A percentile compares a stretch with the other conserved stretches of the same genome.
Conservation (phyloP, 2,113 vertebrate genomes). For the Apodemus sylvaticus region DNA sequence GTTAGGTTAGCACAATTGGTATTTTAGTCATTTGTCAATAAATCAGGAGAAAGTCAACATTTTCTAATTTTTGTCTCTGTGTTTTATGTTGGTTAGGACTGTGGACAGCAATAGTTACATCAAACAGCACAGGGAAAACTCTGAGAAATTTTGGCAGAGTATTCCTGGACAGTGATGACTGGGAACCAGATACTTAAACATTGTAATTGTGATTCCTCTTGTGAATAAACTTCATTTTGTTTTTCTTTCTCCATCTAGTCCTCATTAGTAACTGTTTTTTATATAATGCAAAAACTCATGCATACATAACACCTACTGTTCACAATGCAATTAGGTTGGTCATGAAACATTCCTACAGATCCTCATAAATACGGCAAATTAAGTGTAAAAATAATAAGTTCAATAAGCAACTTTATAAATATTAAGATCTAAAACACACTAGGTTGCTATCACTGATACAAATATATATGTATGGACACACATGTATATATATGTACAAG, state of each 20-base stretch:
- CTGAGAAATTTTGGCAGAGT: neutral
- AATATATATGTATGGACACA: too few species aligned
- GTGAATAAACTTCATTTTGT: neutral
- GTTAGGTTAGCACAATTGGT: neutral
- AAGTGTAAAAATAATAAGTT: too few species aligned
- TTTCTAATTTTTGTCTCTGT: neutral
- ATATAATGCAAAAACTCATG: neutral
- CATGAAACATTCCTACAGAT: neutral
- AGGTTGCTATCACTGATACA: too few species aligned
- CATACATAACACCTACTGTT: neutral
- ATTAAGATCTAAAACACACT: too few species aligned
- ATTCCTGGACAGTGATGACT: neutral
- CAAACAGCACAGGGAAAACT: neutral
- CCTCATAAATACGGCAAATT: too few species aligned
- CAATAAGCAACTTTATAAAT: too few species aligned
- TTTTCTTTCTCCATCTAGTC: neutral
- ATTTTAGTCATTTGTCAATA: neutral
- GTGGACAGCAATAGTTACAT: neutral
- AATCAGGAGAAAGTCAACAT: neutral
- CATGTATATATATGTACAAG: too few species aligned
- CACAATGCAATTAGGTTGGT: neutral
- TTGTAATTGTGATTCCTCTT: neutral
- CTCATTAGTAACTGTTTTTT: neutral
- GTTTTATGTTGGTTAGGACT: neutral
- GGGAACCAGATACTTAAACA: neutral